phyloP scores from a whole-genome alignment of 2,888 invertebrate species.

The Lepidochrysops patricia region DNA sequence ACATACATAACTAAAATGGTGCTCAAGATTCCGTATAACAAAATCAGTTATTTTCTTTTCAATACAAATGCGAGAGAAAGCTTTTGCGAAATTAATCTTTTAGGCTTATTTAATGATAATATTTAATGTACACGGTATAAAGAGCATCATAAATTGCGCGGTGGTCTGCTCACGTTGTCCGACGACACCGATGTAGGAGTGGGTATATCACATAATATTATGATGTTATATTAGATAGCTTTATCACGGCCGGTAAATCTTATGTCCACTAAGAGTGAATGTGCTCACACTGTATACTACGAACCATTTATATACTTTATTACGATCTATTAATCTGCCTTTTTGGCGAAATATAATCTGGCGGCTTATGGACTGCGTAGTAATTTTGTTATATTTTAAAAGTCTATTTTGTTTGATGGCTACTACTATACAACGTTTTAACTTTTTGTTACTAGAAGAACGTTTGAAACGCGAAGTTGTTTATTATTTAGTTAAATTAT shows the following conservation, averaged over 20 bases:
- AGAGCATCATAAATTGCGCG: not conserved
- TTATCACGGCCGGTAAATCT: not conserved
- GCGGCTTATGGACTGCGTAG: not conserved
- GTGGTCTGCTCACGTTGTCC: not conserved
- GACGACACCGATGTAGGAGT: not conserved
- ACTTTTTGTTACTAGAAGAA: not conserved
- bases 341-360: not conserved
- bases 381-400: not conserved
- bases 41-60: not conserved
- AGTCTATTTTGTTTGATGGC: not conserved
- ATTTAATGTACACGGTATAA: not conserved
- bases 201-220: not conserved
- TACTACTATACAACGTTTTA: not conserved
- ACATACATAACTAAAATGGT: not conserved
- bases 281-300: not conserved
- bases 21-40: not conserved
- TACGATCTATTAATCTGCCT: not conserved
- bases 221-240: not conserved
- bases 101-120: not conserved
- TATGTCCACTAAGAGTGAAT: not conserved
- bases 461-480: not conserved
- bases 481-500: constrained; percentile 1
- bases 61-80: not conserved
- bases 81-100: not conserved
- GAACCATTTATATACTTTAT: constrained; percentile 1